Base-by-base conservation (phyloP, 2,888 invertebrate species). In the Nomada goodeniana region DNA sequence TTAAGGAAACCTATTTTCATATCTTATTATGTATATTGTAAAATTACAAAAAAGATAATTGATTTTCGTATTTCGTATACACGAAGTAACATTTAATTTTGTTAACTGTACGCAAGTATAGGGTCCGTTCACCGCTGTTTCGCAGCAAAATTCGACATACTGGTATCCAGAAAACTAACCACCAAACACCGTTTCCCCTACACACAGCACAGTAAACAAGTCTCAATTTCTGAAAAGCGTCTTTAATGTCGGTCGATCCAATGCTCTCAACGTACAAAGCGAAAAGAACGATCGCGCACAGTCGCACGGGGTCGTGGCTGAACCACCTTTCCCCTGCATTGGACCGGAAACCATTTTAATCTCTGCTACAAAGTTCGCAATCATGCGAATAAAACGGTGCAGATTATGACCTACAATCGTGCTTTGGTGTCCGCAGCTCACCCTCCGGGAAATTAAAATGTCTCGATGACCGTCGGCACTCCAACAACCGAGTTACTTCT, bases 391-490 rank as follows among this genome's bases (percentile, higher is more conserved):
- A 64, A 76, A 78, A 71, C 74, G 53, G 60, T 55, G 71, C 71
- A 36, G 78, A 78, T 83, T 77, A 76, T 74, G 83, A 70, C 61
- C 70, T 73, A 67, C 77, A 81, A 76, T 79, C 74, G 80, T 42
- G 57, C 63, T 81, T 71, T 52, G 60, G 64, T 53, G 52, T 60
- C 42, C 13, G 59, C 15, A 63, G 47, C 53, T 57, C 13, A 47
- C 67, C 84, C 76, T 73, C 82, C 55, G 77, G 79, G 78, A 82
- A 84, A 84, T 82, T 80, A 84, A 76, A 84, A 79, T 68, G 76
- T 84, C 76, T 76, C 72, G 64, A 73, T 70, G 69, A 76, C 79
- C 76, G 57, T 18, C 47, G 68, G 81, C 73, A 29, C 55, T 73
- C 64, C 59, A 61, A 20, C 57, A 65, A 76, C 79, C 57, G 60